Percentiles rank a stretch among this genome's conserved stretches.
Evolutionary conservation across 2,888 invertebrate species (phyloP).

Genomic region (Mycogona germanica): DNA sequence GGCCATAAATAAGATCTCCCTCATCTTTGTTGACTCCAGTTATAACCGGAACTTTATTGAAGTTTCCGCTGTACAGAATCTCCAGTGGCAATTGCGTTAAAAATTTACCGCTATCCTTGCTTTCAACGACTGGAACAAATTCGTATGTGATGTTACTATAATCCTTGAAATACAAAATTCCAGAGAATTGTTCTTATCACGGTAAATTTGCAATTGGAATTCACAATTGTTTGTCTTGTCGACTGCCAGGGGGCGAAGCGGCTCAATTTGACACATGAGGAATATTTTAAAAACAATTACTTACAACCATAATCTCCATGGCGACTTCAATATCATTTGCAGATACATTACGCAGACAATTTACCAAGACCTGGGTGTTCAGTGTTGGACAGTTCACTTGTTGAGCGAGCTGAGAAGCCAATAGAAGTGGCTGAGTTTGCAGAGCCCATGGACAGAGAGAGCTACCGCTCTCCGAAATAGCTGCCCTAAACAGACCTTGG

Average conservation of each 20-base stretch:
- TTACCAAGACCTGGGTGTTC: constrained; percentile 3
- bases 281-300: background rate
- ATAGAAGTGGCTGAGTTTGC: background rate
- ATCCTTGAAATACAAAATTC: background rate
- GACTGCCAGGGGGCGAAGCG: no score
- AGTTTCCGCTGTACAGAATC: background rate
- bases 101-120: constrained; percentile 1
- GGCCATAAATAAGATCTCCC: background rate
- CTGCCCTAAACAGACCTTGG: constrained; percentile 24
- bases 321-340: constrained; percentile 11
- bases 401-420: constrained; percentile 10
- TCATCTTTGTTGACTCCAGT: constrained; percentile 12
- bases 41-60: constrained; percentile 11
- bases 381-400: constrained; percentile 6
- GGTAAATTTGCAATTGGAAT: background rate
- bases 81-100: background rate
- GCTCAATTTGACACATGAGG: no score
- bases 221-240: no score
- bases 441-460: constrained; percentile 24
- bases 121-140: constrained; percentile 11
- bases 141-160: background rate
- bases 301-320: constrained; percentile 13
- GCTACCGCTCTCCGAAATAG: constrained; percentile 26
- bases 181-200: background rate
- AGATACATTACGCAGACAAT: constrained; percentile 12